Base-by-base conservation (phyloP, 2,888 invertebrate genomes). In the Ischnura elegans region DNA sequence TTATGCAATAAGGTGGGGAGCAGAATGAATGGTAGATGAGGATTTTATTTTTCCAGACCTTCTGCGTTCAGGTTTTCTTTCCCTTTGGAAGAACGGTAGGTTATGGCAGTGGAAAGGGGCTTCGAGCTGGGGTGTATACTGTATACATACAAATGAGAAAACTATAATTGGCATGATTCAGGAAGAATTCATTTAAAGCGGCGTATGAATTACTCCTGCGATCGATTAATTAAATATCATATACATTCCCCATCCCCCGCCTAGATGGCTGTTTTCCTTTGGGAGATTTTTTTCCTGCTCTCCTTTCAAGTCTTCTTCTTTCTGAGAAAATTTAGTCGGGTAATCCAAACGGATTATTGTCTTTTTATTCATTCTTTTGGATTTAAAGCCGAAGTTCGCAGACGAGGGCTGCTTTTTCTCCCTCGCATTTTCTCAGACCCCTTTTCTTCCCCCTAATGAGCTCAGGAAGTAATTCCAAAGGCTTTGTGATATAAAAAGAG, bases 181-280 rank as follows among this genome's bases (percentile, higher is more conserved):
- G 61, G 45, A 42, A 43, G 42, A 90, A 90, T 66, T 90, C 42
- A 25, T 61, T 90, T 61, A 55, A 43, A 21, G 55, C 66, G 42
- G 66, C 45, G 43, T 61, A 90, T 61, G 66, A 61, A 90, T 90
- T 25, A 90, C 16, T 10, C 90, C 43, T 13, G 61, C 66, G 25
- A 90, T 90, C 90, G 66, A 90, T 90, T 90, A 61, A 90, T 90
- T 90, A 90, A 36, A 19, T 61, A 25, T 43, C 43, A 43, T 90
- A 61, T 90, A 43, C n/a, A 36, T 21, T 61, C 43, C 16, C 90
- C 61, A 55, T 42, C 61, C 43, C 36, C 42, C 43, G 21, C 25
- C 13, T 51, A 8, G 43, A 25, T n/a, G 2, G 43, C 43, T 66
- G 43, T 61, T 66, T 43, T 25, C 46, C 45, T 36, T 6, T 13